Percentiles rank a stretch among this genome's conserved stretches.
phyloP scores from a whole-genome alignment of 2,797 vertebrate genomes.

The Telmatherina bonti region DNA sequence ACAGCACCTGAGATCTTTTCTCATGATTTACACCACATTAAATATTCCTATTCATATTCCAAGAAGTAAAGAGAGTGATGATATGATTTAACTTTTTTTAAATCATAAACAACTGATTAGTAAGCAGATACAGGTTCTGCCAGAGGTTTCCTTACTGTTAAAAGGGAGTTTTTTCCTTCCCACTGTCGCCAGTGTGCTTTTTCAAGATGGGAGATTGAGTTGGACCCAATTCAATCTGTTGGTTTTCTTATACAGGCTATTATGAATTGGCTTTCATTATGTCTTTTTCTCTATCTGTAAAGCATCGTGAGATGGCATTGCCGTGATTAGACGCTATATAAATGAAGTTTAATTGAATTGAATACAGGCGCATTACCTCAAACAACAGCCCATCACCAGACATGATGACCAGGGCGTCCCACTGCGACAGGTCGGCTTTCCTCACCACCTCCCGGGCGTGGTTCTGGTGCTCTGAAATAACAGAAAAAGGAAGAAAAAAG shows the following conservation, averaged over 20 bases:
- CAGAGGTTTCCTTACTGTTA: no score
- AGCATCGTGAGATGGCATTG: no score
- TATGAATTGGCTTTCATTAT: no score
- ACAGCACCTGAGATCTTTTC: constrained; percentile 32
- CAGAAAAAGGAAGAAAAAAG: constrained; percentile 2
- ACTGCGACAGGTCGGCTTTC: constrained; percentile 87
- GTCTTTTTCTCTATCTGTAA: no score
- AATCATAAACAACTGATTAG: background rate
- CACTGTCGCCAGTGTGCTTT: no score
- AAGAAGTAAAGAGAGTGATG: constrained; percentile 48
- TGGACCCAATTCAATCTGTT: no score
- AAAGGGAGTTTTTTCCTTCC: no score
- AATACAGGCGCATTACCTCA: constrained; percentile 85
- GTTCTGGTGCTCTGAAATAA: constrained; percentile 86
- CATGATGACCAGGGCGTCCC: constrained; percentile 92
- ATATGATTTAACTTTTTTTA: background rate
- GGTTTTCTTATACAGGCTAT: no score
- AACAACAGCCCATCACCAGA: constrained; percentile 93
- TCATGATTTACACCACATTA: constrained; percentile 38
- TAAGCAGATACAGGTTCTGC: background rate
- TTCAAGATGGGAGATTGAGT: no score
- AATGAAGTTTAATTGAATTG: no score
- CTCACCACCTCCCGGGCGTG: constrained; percentile 91
- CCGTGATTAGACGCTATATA: no score
- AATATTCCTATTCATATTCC: constrained; percentile 38